A percentile compares a stretch with the other conserved stretches of the same genome.
Conservation (phyloP, 2,888 invertebrate genomes). For the Pseudococcus viburni region DNA sequence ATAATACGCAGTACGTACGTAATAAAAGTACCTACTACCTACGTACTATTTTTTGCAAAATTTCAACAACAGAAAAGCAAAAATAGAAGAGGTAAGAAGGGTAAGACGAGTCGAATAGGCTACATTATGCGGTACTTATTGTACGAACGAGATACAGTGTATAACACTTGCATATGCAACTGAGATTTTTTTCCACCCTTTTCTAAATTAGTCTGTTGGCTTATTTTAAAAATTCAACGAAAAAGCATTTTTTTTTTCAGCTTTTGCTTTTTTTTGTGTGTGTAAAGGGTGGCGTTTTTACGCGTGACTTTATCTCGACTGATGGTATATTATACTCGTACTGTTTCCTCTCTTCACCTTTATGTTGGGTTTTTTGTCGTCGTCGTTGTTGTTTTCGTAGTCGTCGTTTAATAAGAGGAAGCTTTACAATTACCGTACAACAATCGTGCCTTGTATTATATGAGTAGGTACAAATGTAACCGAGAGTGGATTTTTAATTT, state of each 20-base stretch:
- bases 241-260: slow-evolving; percentile 2
- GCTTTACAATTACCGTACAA: slow-evolving; percentile 27
- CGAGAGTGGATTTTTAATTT: slow-evolving; percentile 39
- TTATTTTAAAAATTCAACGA: slow-evolving; percentile 49
- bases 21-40: background rate
- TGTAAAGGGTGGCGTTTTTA: background rate
- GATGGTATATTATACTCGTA: slow-evolving; percentile 17
- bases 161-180: slow-evolving; percentile 13
- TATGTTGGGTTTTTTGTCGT: background rate
- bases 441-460: slow-evolving; percentile 12
- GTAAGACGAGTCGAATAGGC: slow-evolving; percentile 5
- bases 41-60: background rate
- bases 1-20: background rate
- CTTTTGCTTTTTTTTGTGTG: background rate
- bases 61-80: background rate
- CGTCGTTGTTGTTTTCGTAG: background rate
- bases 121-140: slow-evolving; percentile 27
- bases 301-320: slow-evolving; percentile 35
- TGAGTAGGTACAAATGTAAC: background rate
- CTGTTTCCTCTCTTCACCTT: background rate
- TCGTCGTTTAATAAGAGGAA: slow-evolving; percentile 44
- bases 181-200: slow-evolving; percentile 9
- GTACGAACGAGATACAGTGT: background rate
- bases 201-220: slow-evolving; percentile 36
- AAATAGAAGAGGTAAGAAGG: background rate